Evolutionary conservation across 2,888 invertebrate genomes (phyloP), one percentile per base, ranked within the genome.

Genomic region (Andrena bucephala): DNA sequence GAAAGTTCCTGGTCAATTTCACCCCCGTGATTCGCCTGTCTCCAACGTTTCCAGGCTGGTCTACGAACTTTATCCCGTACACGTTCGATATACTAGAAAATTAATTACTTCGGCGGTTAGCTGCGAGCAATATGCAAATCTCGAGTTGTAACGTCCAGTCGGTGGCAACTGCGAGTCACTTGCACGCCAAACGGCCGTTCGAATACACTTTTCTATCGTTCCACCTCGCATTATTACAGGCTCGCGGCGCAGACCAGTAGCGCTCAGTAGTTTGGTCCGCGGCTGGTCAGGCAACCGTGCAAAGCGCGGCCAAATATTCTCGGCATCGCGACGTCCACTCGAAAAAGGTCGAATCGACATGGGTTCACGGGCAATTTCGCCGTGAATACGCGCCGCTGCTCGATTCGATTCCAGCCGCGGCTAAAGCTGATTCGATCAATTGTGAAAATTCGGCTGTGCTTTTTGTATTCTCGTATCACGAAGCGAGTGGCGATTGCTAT

Each of bases 1-100:
- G 74, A 87, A 88, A 91, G 85, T 89, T 88, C 78, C 77, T 82
- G 86, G 85, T 83, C 90, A 87, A 90, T 90, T 88, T 89, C 86
- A 63, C 63, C 59, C 48, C 27, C 6, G 57, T 8, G 60, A 66
- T 50, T 13, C 33, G 10, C 5, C 20, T n/a, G 36, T 42, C 63
- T 16, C 57, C 31, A 2, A 16, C 10, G 13, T n/a, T 10, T 2
- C 10, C 16, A 2, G 16, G 20, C 29, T 29, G 31, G 3, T 24
- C 10, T 36, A 16, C 27, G 31, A 54, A 76, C 76, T 74, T 75
- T 50, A 33, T 60, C 59, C 33, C n/a, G 13, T 20, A 13, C n/a
- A 7, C 13, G 60, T 48, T 60, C 27, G 72, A 72, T 48, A 33
- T 24, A 20, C 52, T 36, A 42, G 72, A 57, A 50, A 77, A 72